Evolutionary conservation across 2,797 vertebrate genomes (phyloP), one percentile per base, ranked within the genome.

Genomic region (Microchirus variegatus): DNA sequence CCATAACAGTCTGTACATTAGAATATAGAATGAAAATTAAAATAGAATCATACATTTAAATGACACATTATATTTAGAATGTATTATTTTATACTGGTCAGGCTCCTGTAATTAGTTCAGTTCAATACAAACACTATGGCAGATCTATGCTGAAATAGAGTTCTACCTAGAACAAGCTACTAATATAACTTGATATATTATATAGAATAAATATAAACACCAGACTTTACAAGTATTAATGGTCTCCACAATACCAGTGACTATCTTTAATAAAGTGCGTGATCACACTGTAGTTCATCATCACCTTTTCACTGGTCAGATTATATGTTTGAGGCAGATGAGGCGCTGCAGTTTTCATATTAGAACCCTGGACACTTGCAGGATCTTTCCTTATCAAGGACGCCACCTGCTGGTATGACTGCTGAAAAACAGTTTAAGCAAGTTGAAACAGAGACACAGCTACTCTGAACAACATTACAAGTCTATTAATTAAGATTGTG

Each of bases 231-330:
- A 3, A 38, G 37, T n/a, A 4, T 44, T n/a, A n/a, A n/a, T n/a
- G 18, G 17, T 11, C 16, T 1, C 1, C 16, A 22, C 5, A 36
- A 15, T 37, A 42, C 18, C 15, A 45, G n/a, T 48, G 11, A 42
- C 12, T 16, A 2, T 41, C 26, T 26, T 26, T 26, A 26, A 26
- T 8, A 10, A 57, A 41, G 16, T 19, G 3, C 35, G n/a, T n/a
- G n/a, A n/a, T n/a, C n/a, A n/a, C n/a, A n/a, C n/a, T n/a, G n/a
- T n/a, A n/a, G n/a, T n/a, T n/a, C n/a, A 13, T 3, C 15, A 87
- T 90, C 59, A 93, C 93, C 83, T 84, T 87, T 60, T 90, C 78
- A 53, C 82, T 69, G 6, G 90, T 91, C 42, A 92, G 80, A 76
- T 89, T 90, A 47, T 87, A 93, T 0, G 85, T 87, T 47, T 87